Base-by-base conservation (phyloP, 23 tunicate genomes). In the Trididemnum nubilum region DNA sequence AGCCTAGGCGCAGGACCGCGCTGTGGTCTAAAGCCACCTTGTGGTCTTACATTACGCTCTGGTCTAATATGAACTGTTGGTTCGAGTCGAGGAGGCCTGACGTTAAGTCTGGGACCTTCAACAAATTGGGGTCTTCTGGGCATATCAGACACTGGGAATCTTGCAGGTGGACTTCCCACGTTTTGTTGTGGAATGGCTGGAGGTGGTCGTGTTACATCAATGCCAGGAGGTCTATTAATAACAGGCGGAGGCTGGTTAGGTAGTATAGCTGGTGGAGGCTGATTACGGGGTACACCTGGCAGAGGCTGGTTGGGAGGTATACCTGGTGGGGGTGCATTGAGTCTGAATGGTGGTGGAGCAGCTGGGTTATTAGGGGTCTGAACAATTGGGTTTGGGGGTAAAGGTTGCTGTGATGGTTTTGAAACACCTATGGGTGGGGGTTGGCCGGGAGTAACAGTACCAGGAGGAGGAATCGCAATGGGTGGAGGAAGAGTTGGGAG, bases 1-100 rank as follows among this genome's bases (percentile, higher is more conserved):
- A n/a, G n/a, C n/a, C n/a, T n/a, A n/a, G n/a, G n/a, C n/a, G n/a
- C n/a, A n/a, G n/a, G n/a, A n/a, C n/a, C n/a, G n/a, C n/a, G n/a
- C n/a, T n/a, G n/a, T n/a, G n/a, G n/a, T n/a, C n/a, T n/a, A n/a
- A n/a, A n/a, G n/a, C 57, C 57, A 49, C 57, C 18, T 12, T 49
- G 12, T 12, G 57, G 57, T 49, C 57, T 18, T 9, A 18, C 18
- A 18, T 49, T 18, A 12, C 12, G 12, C 57, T 28, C 76, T 7
- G 76, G 76, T 12, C 76, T 18, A 70, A 70, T 70, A 23, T 70
- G 76, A 9, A 70, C 76, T 15, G 76, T 5, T 7, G 76, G 76
- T 33, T 70, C 57, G 12, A 9, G 57, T 49, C 57, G 18, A 12
- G 57, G 12, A 24, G 30, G 19, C 27, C 30, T 12, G 27, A 49